Evolutionary conservation across 2,113 vertebrate genomes (phyloP).

Genomic region (Pavo muticus): DNA sequence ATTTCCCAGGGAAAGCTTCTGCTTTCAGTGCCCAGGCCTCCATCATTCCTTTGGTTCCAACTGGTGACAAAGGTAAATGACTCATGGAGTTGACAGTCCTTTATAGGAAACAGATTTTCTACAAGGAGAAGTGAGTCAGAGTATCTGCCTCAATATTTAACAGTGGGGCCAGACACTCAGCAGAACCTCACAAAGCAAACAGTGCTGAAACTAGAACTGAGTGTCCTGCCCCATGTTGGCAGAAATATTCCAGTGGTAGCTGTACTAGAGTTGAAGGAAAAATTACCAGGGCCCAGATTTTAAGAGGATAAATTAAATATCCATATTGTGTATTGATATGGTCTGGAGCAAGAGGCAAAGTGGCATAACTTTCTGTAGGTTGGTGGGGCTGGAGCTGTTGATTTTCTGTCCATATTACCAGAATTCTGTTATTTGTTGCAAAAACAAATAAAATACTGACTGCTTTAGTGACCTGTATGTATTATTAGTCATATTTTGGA

Average conservation of each 20-base stretch:
- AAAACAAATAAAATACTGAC: neutral
- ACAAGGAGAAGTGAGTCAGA: neutral
- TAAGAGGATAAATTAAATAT: neutral
- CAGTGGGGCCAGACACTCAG: slow-evolving; percentile 3
- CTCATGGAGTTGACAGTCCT: neutral
- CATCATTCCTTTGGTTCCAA: neutral
- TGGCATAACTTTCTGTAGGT: neutral
- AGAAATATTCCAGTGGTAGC: neutral
- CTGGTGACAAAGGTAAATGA: slow-evolving; percentile 41
- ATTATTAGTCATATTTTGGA: neutral
- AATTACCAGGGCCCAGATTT: neutral
- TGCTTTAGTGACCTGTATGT: neutral
- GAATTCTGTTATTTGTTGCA: neutral
- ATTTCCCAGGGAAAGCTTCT: neutral
- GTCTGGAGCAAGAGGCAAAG: neutral
- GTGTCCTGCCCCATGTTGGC: neutral
- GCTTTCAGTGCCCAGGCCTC: neutral
- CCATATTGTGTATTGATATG: neutral
- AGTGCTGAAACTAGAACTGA: neutral
- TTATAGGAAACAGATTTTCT: slow-evolving; percentile 36
- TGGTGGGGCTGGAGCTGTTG: neutral
- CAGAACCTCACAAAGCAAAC: neutral
- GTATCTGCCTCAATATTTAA: neutral
- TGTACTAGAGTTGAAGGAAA: neutral
- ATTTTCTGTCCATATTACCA: neutral